Conservation (phyloP, 2,797 vertebrate species). For the Garrulus glandarius region DNA sequence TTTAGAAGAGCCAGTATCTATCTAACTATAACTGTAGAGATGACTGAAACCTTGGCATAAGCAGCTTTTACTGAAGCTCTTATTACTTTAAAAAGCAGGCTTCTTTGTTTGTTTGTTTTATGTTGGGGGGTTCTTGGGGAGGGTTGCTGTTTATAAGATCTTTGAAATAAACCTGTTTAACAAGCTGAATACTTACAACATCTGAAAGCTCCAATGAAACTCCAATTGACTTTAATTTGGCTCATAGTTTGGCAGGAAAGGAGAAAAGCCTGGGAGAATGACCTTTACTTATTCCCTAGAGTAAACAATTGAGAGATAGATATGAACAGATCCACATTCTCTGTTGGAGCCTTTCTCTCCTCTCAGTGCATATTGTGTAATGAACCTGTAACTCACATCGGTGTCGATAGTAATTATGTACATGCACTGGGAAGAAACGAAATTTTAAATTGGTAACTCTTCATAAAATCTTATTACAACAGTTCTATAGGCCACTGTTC, state of each 20-base stretch:
- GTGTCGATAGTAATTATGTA: background rate
- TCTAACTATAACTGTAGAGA: background rate
- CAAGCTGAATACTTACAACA: background rate
- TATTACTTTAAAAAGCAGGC: background rate
- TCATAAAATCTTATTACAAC: slow-evolving; percentile 18
- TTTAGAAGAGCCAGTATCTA: background rate
- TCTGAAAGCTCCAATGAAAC: slow-evolving; percentile 15
- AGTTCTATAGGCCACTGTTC: background rate
- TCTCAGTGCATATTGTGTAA: background rate
- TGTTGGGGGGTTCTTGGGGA: background rate
- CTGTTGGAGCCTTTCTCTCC: background rate
- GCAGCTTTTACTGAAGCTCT: background rate
- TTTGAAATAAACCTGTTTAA: slow-evolving; percentile 22
- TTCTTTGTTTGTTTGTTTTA: background rate
- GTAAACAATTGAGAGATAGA: slow-evolving; percentile 34
- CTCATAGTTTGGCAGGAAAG: slow-evolving; percentile 31
- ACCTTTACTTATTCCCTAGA: slow-evolving; percentile 45
- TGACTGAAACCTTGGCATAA: background rate
- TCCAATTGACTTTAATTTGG: slow-evolving; percentile 51
- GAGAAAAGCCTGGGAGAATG: slow-evolving; percentile 40
- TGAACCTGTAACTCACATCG: background rate
- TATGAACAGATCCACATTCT: background rate
- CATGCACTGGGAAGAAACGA: background rate
- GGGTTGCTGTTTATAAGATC: background rate
- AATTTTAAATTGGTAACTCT: slow-evolving; percentile 22